Evolutionary conservation across 1,140 invertebrate species (phyloP).

Genomic region (Maniola jurtina): DNA sequence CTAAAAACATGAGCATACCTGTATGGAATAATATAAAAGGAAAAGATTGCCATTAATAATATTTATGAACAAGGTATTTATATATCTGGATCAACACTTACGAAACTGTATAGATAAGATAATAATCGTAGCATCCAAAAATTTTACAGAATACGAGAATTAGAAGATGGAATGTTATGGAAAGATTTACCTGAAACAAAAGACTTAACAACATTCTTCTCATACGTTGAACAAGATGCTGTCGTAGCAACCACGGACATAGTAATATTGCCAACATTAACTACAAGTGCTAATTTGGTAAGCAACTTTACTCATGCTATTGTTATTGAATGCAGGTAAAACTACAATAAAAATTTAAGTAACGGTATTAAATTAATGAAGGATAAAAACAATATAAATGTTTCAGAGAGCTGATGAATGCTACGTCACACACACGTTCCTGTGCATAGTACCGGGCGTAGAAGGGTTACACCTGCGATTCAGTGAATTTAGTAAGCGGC

Average conservation of each 20-base stretch:
- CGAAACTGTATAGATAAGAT: background rate
- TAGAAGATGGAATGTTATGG: slow-evolving; percentile 77
- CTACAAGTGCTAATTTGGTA: slow-evolving; percentile 39
- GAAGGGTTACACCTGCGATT: slow-evolving; percentile 2
- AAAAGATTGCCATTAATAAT: background rate
- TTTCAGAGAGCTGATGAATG: background rate
- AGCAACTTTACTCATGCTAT: background rate
- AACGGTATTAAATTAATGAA: background rate
- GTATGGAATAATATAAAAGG: too few species aligned
- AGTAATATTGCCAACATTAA: slow-evolving; percentile 44
- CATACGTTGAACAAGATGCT: slow-evolving; percentile 51
- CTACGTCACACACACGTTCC: background rate
- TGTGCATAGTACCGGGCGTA: slow-evolving; percentile 7
- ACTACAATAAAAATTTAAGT: background rate
- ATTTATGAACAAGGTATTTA: too few species aligned
- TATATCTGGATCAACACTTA: background rate
- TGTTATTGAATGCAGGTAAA: too few species aligned
- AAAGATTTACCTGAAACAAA: slow-evolving; percentile 43
- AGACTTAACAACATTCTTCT: slow-evolving; percentile 45
- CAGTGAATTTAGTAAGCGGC: background rate
- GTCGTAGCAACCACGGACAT: slow-evolving; percentile 47
- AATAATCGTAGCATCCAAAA: slow-evolving; percentile 21
- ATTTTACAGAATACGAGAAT: slow-evolving; percentile 65
- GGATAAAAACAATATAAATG: slow-evolving; percentile 4
- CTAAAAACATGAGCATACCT: too few species aligned